These are phyloP conservation scores for Heterohyrax brucei DNA, from an alignment of 2,797 vertebrate genomes.

Conservation along the genomic window DNA sequence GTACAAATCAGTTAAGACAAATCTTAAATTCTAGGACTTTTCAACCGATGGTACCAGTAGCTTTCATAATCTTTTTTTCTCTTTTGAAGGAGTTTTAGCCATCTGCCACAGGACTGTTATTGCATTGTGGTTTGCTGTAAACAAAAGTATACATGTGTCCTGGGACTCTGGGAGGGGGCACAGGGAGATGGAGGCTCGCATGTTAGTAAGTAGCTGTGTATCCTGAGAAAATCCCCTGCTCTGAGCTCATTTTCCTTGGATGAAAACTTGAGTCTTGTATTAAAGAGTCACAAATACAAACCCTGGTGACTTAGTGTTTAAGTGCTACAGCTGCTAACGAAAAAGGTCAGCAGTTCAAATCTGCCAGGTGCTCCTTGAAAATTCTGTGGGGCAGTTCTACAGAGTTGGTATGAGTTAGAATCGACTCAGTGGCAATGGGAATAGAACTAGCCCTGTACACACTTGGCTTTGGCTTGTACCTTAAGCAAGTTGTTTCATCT, in stretches of 20 bases:
- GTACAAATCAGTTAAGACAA: conserved; percentile 76
- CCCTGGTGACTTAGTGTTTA: no score
- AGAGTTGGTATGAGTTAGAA: no score
- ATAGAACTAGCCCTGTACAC: not conserved
- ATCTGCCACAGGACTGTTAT: conserved; percentile 54
- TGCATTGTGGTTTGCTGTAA: conserved; percentile 59
- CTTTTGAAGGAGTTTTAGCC: conserved; percentile 52
- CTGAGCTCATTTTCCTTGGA: not conserved
- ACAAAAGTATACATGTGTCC: not conserved
- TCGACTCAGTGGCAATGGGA: no score
- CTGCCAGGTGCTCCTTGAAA: no score
- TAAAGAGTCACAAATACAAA: not conserved
- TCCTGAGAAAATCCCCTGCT: not conserved
- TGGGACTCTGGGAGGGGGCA: not conserved
- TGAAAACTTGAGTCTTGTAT: not conserved
- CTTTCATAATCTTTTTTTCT: conserved; percentile 59
- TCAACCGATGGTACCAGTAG: conserved; percentile 45
- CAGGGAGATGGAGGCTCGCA: not conserved
- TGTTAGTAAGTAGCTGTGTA: not conserved
- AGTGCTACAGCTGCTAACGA: no score
- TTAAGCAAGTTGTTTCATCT: not conserved
- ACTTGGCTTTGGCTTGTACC: no score
- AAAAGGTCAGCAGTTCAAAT: no score
- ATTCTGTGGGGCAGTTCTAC: no score
- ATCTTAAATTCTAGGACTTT: conserved; percentile 76